Base-by-base conservation (phyloP, 2,888 invertebrate species). In the Drosophila algonquin region DNA sequence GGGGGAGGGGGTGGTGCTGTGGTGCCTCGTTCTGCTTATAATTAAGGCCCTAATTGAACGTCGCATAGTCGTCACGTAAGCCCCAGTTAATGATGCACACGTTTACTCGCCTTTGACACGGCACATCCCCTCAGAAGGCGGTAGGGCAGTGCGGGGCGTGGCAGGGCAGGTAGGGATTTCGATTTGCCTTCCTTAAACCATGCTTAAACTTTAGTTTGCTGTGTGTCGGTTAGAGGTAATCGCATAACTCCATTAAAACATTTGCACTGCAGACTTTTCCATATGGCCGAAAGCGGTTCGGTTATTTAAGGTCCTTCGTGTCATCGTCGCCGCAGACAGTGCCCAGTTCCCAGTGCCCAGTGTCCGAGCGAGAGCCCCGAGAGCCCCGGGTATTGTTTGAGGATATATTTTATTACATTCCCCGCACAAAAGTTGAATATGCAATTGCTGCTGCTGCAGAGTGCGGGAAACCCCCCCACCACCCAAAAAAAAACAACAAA, bases 41-140 rank as follows among this genome's bases (percentile, higher is more conserved):
- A 83, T 87, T 83, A 81, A 71, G 75, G 64, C 83, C n/a, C 72
- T 82, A 82, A 82, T 82, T 82, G 79, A 82, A 80, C 83, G 73
- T 52, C 48, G 61, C 52, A 40, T 40, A 62, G 52, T 53, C 55
- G 68, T 52, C 79, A 79, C 82, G 85, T 79, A 71, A 77, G 81
- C 40, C 14, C 73, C 75, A 84, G 75, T 80, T 83, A 87, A 87
- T 86, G 87, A 84, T 87, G 84, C 75, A 81, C 84, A 81, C 81
- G 84, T 48, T 48, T 80, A 76, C 75, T 75, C 64, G 63, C 76
- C 81, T 82, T 82, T 83, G 87, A 83, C 87, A 78, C 73, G 82
- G 53, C 78, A 83, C 63, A 52, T 58, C 21, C 3, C 30, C 30
- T 27, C 8, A 2, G 8, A 30, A 30, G 8, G 30, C 30, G 30